Evolutionary conservation across 2,888 invertebrate species (phyloP).

Genomic region (Pimpla rufipes): DNA sequence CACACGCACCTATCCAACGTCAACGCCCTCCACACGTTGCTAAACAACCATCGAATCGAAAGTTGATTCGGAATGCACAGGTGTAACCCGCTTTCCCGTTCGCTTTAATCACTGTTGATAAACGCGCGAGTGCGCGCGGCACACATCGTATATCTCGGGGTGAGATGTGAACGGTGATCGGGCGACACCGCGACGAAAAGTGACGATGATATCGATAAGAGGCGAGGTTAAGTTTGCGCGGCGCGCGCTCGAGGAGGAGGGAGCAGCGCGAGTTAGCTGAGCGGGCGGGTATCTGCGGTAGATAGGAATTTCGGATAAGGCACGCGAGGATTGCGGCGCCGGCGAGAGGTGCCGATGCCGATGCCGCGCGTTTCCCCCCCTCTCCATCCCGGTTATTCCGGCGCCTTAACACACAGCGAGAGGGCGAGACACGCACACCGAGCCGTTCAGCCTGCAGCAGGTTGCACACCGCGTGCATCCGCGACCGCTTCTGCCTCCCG

Average conservation of each 20-base stretch:
- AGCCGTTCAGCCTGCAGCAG: neutral
- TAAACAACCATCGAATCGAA: neutral
- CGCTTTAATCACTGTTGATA: conserved; percentile 35
- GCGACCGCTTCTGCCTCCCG: conserved; percentile 25
- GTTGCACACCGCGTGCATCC: conserved; percentile 20
- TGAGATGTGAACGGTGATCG: conserved; percentile 20
- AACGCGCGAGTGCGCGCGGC: neutral
- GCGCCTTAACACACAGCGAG: conserved; percentile 24
- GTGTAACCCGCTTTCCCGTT: conserved; percentile 8
- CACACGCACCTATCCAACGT: neutral
- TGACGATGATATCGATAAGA: conserved; percentile 57
- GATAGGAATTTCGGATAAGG: conserved; percentile 75
- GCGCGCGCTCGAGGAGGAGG: conserved; percentile 36
- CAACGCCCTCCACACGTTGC: neutral
- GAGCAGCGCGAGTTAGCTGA: neutral
- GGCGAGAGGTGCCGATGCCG: conserved; percentile 62
- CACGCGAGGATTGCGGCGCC: conserved; percentile 57
- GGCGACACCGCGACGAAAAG: conserved; percentile 48
- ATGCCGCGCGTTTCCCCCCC: conserved; percentile 48
- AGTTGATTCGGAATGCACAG: neutral
- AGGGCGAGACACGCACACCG: conserved; percentile 23
- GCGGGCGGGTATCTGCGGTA: conserved; percentile 55
- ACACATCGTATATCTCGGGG: neutral
- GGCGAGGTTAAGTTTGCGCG: conserved; percentile 34
- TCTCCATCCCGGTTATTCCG: too few relatives aligned